Evolutionary conservation across 2,888 invertebrate genomes (phyloP).

Genomic region (Ormyrus thymus): DNA sequence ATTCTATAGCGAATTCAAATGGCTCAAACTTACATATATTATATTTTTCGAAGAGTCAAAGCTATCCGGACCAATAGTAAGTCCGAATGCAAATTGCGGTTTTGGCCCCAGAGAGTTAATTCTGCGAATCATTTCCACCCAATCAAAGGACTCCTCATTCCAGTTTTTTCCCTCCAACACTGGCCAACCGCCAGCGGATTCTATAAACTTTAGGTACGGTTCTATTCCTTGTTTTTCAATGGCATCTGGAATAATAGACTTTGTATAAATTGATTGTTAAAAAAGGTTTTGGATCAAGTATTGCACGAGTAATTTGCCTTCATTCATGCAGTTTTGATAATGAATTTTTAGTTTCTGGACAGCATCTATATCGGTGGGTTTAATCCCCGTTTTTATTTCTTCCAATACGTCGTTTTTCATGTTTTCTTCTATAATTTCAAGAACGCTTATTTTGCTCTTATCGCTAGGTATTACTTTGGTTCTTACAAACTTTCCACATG

Average conservation of each 20-base stretch:
- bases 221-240: conserved; percentile 85
- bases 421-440: conserved; percentile 6
- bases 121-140: conserved; percentile 86
- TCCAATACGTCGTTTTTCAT: not conserved
- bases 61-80: conserved; percentile 89
- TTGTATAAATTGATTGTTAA: too few species aligned
- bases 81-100: conserved; percentile 90
- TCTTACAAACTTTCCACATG: conserved; percentile 37
- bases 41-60: conserved; percentile 88
- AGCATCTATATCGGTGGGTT: not conserved
- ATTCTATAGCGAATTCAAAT: too few species aligned
- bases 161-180: conserved; percentile 33
- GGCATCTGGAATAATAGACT: conserved; percentile 76
- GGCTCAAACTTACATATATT: conserved; percentile 82
- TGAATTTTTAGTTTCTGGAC: conserved; percentile 16
- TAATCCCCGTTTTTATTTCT: not conserved
- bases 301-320: conserved; percentile 29
- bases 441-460: not conserved
- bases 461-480: conserved; percentile 2
- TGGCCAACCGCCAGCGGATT: conserved; percentile 89
- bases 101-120: conserved; percentile 87
- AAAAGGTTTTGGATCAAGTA: not conserved
- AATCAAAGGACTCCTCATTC: conserved; percentile 78
- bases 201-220: conserved; percentile 83
- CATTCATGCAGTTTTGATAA: conserved; percentile 63